Evolutionary conservation across 2,113 vertebrate species (phyloP).

Genomic region (Carassius carassius): DNA sequence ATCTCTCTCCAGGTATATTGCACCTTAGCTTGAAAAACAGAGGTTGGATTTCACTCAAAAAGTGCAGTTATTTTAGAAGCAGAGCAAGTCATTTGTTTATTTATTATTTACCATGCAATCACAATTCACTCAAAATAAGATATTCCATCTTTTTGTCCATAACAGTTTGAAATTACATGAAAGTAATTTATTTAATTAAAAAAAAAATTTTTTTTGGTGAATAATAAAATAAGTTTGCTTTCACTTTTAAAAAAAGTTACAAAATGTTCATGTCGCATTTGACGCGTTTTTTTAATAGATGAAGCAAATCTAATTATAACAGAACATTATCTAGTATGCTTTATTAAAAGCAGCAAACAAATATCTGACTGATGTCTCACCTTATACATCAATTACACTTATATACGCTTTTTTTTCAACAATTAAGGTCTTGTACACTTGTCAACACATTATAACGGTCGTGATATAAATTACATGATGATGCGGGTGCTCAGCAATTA

Average conservation of each 20-base stretch:
- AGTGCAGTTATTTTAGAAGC: neutral
- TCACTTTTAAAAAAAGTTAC: neutral
- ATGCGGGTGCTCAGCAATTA: neutral
- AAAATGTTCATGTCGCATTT: neutral
- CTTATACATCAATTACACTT: neutral
- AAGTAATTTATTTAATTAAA: too few relatives aligned
- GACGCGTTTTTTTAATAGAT: neutral
- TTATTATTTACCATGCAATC: neutral
- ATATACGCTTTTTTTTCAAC: neutral
- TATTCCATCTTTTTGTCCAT: neutral
- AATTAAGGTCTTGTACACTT: slow-evolving; percentile 7
- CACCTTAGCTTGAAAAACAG: neutral
- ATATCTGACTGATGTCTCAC: neutral
- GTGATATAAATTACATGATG: slow-evolving; percentile 1
- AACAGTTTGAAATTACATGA: neutral
- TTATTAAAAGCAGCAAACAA: neutral
- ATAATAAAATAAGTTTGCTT: neutral
- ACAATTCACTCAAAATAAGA: neutral
- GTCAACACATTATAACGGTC: slow-evolving; percentile 18
- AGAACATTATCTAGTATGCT: neutral
- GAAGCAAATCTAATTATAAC: neutral
- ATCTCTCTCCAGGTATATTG: neutral
- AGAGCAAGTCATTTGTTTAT: neutral
- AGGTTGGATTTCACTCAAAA: neutral
- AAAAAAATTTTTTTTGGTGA: neutral